Base-by-base conservation (phyloP, 2,888 invertebrate species). In the Arrhopalites spinosus region DNA sequence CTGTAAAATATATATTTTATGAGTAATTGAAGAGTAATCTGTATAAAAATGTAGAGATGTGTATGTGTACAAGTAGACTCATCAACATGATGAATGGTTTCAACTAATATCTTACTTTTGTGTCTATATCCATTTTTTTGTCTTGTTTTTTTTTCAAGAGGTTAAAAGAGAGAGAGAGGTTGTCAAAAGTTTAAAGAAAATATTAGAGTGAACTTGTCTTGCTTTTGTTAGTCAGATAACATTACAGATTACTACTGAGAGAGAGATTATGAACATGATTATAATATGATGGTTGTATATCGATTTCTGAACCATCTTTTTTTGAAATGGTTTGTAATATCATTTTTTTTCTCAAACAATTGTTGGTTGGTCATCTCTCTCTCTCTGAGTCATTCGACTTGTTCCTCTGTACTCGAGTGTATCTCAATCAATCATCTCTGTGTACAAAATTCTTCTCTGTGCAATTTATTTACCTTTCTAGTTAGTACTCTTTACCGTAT, bases 401-500 rank as follows among this genome's bases (percentile, higher is more conserved):
- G 53, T 53, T 53, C 53, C n/a, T 53, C 53, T 23, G 3, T 53
- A 53, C n/a, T n/a, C n/a, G n/a, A n/a, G n/a, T 64, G 64, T 11
- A 64, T 59, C 59, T 20, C 59, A 59, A 59, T 59, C 59, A 59
- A 59, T 59, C 59, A 25, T 59, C 23, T 59, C 59, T 59, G n/a
- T n/a, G n/a, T n/a, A n/a, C n/a, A n/a, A n/a, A n/a, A n/a, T n/a
- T 59, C 20, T 25, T 17, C 25, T 59, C 59, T 25, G 1, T 20
- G 59, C 23, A 8, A 59, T 59, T 59, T 59, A 25, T 59, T 59
- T 59, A 11, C 23, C 59, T 8, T 59, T 8, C 59, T 59, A 25
- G 11, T 23, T 8, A n/a, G n/a, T n/a, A n/a, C n/a, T n/a, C 11
- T 59, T 25, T 59, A 25, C 59, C 59, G 59, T 20, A 11, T 59